Evolutionary conservation across 2,113 vertebrate species (phyloP), one percentile per base, ranked within the genome.

Genomic region (Neolamprologus fasciatus): DNA sequence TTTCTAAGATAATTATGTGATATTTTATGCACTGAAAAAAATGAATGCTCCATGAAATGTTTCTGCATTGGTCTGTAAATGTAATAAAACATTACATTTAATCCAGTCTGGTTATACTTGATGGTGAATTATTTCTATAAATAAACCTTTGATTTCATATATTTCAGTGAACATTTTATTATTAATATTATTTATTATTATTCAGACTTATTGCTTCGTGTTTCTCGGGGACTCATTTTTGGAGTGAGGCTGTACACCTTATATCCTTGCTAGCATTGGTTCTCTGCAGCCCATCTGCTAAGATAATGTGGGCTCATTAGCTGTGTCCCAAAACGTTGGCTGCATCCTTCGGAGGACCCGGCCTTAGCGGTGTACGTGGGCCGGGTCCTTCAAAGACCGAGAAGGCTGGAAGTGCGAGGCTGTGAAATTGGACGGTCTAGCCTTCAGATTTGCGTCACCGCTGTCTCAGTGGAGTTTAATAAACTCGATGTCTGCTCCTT

Each of bases 161-260:
- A 3, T 66, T 66, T 66, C 9, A 12, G 61, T 66, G 9, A 66
- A 66, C 9, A 35, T 35, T 66, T 66, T 8, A 66, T 58, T 31
- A 58, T 17, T 31, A 58, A 58, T 17, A 58, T 9, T 9, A 58
- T 61, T 61, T 33, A 31, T 61, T 61, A 61, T 61, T 61, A 61
- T 63, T 63, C 6, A 63, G 58, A 63, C 58, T 63, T n/a, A 35
- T 19, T 63, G 31, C 31, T 12, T 35, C 0, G 28, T 35, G 31
- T 63, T 35, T 35, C 58, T n/a, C 2, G 0, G 31, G 58, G 58
- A 7, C 58, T 63, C 17, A 0, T 35, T 63, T 63, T 63, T 35
- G 31, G 9, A 19, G 58, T n/a, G 31, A 35, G 17, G 58, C 58
- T 35, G 58, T 35, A 11, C 31, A 63, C 9, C 16, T 63, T 11